Conservation (phyloP, 2,888 invertebrate genomes). For the Gonocerus acuteangulatus region DNA sequence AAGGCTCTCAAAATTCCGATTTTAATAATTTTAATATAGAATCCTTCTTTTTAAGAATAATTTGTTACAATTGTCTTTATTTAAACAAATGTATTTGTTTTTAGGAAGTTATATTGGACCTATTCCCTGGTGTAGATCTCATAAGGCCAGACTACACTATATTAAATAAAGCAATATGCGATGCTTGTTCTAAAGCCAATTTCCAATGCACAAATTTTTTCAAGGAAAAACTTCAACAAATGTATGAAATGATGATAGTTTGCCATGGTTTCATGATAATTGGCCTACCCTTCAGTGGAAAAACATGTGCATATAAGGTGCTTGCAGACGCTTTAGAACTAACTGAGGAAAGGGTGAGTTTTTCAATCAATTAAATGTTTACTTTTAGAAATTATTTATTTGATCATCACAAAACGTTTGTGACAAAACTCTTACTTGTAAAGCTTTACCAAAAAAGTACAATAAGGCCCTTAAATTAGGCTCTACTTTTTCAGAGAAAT, state of each 20-base stretch:
- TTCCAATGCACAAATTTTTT: slow-evolving; percentile 79
- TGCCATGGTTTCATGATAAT: slow-evolving; percentile 92
- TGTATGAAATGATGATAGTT: slow-evolving; percentile 92
- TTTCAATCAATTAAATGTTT: background rate
- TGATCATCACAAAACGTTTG: too few species aligned
- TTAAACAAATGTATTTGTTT: too few species aligned
- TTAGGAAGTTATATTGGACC: slow-evolving; percentile 83
- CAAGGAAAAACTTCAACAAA: slow-evolving; percentile 78
- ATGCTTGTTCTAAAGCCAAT: slow-evolving; percentile 63
- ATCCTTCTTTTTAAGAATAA: too few species aligned
- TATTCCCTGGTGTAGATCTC: slow-evolving; percentile 79
- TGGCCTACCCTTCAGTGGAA: slow-evolving; percentile 86
- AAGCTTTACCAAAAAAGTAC: too few species aligned
- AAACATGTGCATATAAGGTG: slow-evolving; percentile 75
- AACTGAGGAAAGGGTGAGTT: slow-evolving; percentile 59
- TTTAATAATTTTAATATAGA: too few species aligned
- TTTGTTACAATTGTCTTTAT: too few species aligned
- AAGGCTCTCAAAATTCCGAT: too few species aligned
- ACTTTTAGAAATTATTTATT: too few species aligned
- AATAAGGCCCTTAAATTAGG: too few species aligned
- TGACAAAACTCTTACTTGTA: too few species aligned
- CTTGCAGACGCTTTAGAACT: slow-evolving; percentile 72
- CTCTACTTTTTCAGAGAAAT: too few species aligned
- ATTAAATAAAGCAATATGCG: slow-evolving; percentile 56
- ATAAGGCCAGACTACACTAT: slow-evolving; percentile 71